Conservation (phyloP, 1,140 invertebrate species). For the Drosophila tropicalis region DNA sequence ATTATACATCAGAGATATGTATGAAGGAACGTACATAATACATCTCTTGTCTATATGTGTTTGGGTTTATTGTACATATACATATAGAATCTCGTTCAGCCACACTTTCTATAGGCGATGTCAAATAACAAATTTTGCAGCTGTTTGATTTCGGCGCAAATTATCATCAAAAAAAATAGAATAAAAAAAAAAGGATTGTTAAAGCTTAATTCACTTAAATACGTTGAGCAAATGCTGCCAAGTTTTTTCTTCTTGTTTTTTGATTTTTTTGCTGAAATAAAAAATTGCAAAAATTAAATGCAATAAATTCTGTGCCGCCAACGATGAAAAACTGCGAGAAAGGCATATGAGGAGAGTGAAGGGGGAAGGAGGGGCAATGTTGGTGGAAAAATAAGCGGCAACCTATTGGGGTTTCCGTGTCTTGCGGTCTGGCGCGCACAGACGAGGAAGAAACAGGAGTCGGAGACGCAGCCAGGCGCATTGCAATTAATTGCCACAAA, state of each 20-base stretch:
- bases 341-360: neutral
- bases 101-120: constrained; percentile 72
- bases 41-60: constrained; percentile 13
- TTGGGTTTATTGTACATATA: constrained; percentile 11
- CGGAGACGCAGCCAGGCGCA: constrained; percentile 26
- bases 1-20: constrained; percentile 46
- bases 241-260: constrained; percentile 9
- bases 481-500: constrained; percentile 78
- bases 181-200: constrained; percentile 54
- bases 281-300: constrained; percentile 62
- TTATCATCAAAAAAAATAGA: constrained; percentile 63
- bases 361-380: neutral
- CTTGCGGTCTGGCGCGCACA: constrained; percentile 70
- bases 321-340: constrained; percentile 38
- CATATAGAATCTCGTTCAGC: constrained; percentile 37
- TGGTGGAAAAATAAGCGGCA: constrained; percentile 19
- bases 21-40: constrained; percentile 17
- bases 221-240: constrained; percentile 53
- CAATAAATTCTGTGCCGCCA: constrained; percentile 68
- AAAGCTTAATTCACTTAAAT: constrained; percentile 76
- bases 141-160: constrained; percentile 78
- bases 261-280: constrained; percentile 29
- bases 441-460: constrained; percentile 11
- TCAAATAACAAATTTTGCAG: constrained; percentile 69
- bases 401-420: constrained; percentile 75